Evolutionary conservation across 1,140 invertebrate genomes (phyloP), one percentile per base, ranked within the genome.

Genomic region (Zaprionus vittiger): DNA sequence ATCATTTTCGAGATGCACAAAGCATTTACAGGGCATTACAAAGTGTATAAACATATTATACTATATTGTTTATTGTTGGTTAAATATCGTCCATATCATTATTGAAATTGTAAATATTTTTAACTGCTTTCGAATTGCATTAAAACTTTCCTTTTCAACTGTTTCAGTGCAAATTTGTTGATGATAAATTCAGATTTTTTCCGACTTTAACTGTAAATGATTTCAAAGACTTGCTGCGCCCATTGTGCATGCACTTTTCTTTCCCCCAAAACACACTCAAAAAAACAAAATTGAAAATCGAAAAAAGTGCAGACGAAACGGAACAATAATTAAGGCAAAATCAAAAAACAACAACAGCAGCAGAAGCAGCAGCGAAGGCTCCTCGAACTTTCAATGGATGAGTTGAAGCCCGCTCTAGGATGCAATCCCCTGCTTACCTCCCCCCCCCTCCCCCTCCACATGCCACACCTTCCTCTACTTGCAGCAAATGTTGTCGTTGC

Each of bases 251-350:
- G 26, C 47, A 31, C 34, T 64, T 85, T 75, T 12, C 73, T 38
- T 34, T 55, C 28, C 28, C 38, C 31, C 47, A 61, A 78, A 64
- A 76, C 59, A 47, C 75, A 47, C 69, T 52, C 20, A 20, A 66
- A 59, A 20, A 79, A 68, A 24, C 20, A 22, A 38, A 74, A 75
- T 68, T 57, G 12, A 63, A 80, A 56, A 60, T 17, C 66, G 47
- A 73, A 82, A 66, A 66, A 38, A 62, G 17, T 49, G 64, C 84
- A 84, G 84, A 89, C 84, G 84, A 84, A 89, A 89, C 73, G 84
- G 81, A 89, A 89, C 85, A 90, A 89, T 89, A 89, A 89, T 89
- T 89, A 85, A 87, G 89, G 83, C 84, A 81, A 83, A 83, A 79
- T 72, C 77, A 79, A 89, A 72, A 87, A 31, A 31, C 28, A 31